These are phyloP conservation scores for Pocillopora meandrina DNA, from an alignment of 92 coral and sea anemone genomes.

Conservation along the genomic window DNA sequence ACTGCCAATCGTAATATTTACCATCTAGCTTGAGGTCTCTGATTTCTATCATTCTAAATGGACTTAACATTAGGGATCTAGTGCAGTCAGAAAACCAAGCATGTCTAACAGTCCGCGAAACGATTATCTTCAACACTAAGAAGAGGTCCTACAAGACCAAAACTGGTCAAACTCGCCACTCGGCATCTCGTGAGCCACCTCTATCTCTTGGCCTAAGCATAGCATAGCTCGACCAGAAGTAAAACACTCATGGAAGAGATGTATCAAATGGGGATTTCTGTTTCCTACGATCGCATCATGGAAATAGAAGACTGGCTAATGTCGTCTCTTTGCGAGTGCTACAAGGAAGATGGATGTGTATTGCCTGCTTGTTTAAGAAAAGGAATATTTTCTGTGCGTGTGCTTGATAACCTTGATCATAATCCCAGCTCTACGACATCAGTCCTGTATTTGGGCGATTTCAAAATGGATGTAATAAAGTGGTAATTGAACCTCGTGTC, in stretches of 20 bases:
- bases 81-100: slow-evolving; percentile 40
- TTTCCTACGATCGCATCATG: slow-evolving; percentile 59
- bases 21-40: slow-evolving; percentile 61
- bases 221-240: slow-evolving; percentile 58
- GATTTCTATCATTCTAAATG: slow-evolving; percentile 65
- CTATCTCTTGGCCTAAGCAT: slow-evolving; percentile 56
- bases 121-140: slow-evolving; percentile 54
- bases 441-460: no score
- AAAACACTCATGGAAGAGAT: slow-evolving; percentile 51
- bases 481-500: no score
- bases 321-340: slow-evolving; percentile 39
- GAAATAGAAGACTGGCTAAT: slow-evolving; percentile 56
- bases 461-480: no score
- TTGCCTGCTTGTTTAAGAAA: slow-evolving; percentile 43
- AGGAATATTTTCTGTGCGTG: slow-evolving; percentile 56
- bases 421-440: slow-evolving; percentile 60
- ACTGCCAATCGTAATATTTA: slow-evolving; percentile 43
- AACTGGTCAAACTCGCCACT: slow-evolving; percentile 37
- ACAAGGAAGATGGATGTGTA: slow-evolving; percentile 49
- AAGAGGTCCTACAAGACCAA: slow-evolving; percentile 32
- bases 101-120: slow-evolving; percentile 52
- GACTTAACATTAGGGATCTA: slow-evolving; percentile 53
- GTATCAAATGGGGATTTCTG: slow-evolving; percentile 57
- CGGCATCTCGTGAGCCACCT: slow-evolving; percentile 62
- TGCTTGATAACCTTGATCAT: slow-evolving; percentile 65